Conservation (phyloP, 2,797 vertebrate genomes). For the Apodemus agrarius region DNA sequence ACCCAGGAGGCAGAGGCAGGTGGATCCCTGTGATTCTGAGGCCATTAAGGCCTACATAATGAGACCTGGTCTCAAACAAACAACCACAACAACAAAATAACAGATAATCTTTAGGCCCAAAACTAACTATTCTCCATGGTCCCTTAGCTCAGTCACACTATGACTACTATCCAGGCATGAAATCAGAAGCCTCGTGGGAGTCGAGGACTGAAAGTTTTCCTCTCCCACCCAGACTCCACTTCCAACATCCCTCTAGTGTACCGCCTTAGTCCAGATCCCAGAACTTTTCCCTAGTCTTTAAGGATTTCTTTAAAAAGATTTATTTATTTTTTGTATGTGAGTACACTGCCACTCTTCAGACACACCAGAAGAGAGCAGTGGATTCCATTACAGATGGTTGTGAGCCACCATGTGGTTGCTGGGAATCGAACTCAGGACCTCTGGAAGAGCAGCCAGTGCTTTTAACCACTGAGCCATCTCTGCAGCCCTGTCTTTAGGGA, state of each 20-base stretch:
- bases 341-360: background rate
- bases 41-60: background rate
- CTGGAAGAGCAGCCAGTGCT: background rate
- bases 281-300: conserved; percentile 20
- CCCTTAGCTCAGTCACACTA: conserved; percentile 17
- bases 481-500: background rate
- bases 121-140: background rate
- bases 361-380: background rate
- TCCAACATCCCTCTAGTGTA: background rate
- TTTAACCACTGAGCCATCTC: background rate
- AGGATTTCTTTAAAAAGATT: background rate
- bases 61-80: background rate
- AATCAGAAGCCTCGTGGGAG: conserved; percentile 7
- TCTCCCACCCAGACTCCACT: background rate
- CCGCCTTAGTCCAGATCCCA: background rate
- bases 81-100: background rate
- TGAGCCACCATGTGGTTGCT: background rate
- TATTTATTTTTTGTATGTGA: background rate
- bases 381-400: background rate
- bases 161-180: background rate
- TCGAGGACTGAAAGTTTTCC: background rate
- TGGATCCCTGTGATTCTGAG: background rate
- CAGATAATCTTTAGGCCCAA: conserved; percentile 25
- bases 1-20: background rate
- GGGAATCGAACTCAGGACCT: background rate